A percentile compares a stretch with the other conserved stretches of the same genome.
Evolutionary conservation across 2,113 vertebrate genomes (phyloP).

Genomic region (Leptocoma aspasia): DNA sequence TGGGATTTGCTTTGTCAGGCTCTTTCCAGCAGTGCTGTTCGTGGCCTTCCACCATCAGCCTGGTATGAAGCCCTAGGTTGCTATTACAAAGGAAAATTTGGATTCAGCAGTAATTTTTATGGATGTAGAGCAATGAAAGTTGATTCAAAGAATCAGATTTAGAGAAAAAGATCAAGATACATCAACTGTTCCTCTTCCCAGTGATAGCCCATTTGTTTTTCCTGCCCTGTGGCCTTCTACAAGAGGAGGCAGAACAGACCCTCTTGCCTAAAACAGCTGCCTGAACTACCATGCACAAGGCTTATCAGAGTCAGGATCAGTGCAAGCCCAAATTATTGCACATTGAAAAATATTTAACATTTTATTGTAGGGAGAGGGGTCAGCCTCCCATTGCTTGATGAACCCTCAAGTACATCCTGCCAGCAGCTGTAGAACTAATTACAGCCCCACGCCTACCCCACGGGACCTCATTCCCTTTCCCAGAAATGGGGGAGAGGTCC

Average conservation of each 20-base stretch:
- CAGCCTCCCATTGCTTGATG: constrained; percentile 29
- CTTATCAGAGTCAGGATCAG: not conserved
- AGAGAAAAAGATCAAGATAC: not conserved
- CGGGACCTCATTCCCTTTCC: constrained; percentile 34
- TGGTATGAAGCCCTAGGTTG: not conserved
- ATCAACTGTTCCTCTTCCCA: not conserved
- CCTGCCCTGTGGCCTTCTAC: not conserved
- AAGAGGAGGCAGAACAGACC: not conserved
- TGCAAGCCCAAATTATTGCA: not conserved
- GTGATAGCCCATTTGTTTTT: not conserved
- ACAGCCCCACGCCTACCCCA: constrained; percentile 45
- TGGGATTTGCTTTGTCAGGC: not conserved
- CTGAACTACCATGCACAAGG: not conserved
- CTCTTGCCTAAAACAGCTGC: not conserved
- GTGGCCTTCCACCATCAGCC: not conserved
- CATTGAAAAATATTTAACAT: constrained; percentile 44
- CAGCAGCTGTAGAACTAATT: constrained; percentile 48
- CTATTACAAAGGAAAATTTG: not conserved
- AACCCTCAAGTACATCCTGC: constrained; percentile 4
- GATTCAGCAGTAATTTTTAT: not conserved
- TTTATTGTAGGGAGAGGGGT: constrained; percentile 44
- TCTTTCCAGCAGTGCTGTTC: not conserved
- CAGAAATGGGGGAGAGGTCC: constrained; percentile 42
- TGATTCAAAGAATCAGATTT: not conserved
- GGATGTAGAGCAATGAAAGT: not conserved